phyloP scores from a whole-genome alignment of 2,113 vertebrate genomes.

The Capreolus pygargus region DNA sequence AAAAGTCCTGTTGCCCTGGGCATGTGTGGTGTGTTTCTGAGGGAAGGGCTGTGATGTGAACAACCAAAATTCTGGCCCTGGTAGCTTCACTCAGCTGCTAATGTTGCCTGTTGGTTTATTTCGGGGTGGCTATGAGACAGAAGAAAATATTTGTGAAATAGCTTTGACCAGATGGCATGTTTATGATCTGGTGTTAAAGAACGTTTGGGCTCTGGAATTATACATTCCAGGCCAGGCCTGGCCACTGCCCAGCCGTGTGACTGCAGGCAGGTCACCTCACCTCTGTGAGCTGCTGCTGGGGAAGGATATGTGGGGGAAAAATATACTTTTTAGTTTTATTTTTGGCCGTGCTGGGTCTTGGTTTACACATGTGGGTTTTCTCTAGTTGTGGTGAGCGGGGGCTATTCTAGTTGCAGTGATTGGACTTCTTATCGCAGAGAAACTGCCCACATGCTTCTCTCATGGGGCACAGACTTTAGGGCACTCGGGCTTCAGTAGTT shows the following conservation, averaged over 20 bases:
- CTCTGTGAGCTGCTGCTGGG: neutral
- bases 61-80: fast-evolving
- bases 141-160: neutral
- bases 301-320: neutral
- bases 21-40: neutral
- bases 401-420: neutral
- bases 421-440: neutral
- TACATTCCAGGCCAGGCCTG: neutral
- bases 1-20: neutral
- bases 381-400: neutral
- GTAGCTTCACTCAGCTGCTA: neutral
- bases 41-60: neutral
- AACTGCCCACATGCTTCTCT: neutral
- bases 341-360: neutral
- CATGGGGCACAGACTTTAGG: neutral
- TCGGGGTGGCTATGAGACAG: neutral
- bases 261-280: neutral
- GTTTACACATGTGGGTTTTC: neutral
- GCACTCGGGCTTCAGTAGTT: neutral
- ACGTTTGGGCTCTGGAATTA: neutral
- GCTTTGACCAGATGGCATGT: neutral
- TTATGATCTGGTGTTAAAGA: neutral
- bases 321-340: neutral
- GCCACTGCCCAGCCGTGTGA: neutral
- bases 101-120: neutral